Evolutionary conservation across 2,113 vertebrate species (phyloP), one percentile per base, ranked within the genome.

Genomic region (Vulpes lagopus): DNA sequence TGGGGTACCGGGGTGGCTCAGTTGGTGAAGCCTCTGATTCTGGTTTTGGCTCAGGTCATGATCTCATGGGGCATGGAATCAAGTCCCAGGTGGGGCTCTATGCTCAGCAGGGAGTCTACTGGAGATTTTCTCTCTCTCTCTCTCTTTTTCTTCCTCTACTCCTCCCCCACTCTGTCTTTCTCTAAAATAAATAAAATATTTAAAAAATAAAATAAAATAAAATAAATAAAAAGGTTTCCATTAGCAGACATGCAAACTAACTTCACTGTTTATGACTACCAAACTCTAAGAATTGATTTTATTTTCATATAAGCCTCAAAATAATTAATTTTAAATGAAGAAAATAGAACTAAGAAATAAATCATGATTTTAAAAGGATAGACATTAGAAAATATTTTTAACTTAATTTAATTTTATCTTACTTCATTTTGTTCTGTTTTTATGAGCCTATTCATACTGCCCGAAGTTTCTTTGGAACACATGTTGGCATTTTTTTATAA

Each of bases 241-340:
- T 89, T 93, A 83, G n/a, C 19, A 96, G 59, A 92, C 51, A 49
- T 74, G 23, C 15, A 95, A 95, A 97, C 0, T 55, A 67, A 97
- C 96, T 97, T 96, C 20, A 83, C n/a, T 94, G 2, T 76, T 96
- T 55, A 82, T 82, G 69, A 91, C 81, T 83, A 81, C 32, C n/a
- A 94, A 91, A 49, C 20, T 76, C 51, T 81, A 59, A 91, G 64
- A 91, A 93, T 59, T 95, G 76, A 89, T 87, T 96, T 96, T 97
- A 49, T 91, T 91, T 80, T 87, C n/a, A 69, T 89, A 25, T 32
- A 19, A 93, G 32, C 6, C 35, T 91, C 93, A 82, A 55, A 96
- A 81, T 11, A 97, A 97, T 93, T 88, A 57, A 25, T 96, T 95
- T 82, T 94, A 53, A 94, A 76, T 88, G 17, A 94, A 87, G 17